Conservation (phyloP, 2,888 invertebrate genomes). For the Catocala nupta region DNA sequence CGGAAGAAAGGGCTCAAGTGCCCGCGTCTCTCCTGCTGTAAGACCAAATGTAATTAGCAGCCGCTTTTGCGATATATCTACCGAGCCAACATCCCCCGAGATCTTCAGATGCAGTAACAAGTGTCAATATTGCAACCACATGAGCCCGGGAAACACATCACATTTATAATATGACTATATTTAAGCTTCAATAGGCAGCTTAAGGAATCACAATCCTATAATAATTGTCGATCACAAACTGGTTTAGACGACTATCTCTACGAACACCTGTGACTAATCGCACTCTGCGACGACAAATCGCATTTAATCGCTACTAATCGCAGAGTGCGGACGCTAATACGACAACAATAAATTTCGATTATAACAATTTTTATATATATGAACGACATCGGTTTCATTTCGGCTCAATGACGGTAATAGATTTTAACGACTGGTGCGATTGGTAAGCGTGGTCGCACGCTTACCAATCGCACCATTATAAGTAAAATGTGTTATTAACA, state of each 20-base stretch:
- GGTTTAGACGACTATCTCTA: constrained; percentile 48
- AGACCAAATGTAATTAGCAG: constrained; percentile 30
- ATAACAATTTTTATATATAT: no score
- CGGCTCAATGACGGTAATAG: no score
- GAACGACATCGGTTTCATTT: no score
- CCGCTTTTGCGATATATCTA: constrained; percentile 19
- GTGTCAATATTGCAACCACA: constrained; percentile 15
- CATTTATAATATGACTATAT: constrained; percentile 46
- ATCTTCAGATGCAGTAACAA: neutral
- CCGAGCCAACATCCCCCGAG: constrained; percentile 19
- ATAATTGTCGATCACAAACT: constrained; percentile 57
- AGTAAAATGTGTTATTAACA: no score
- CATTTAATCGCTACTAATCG: neutral
- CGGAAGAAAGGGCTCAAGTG: no score
- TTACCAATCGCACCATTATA: no score
- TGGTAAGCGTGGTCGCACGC: no score
- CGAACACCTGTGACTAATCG: constrained; percentile 43
- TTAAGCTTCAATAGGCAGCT: constrained; percentile 62
- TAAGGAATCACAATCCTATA: constrained; percentile 61
- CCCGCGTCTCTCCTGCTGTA: no score
- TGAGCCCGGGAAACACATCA: constrained; percentile 36
- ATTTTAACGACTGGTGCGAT: no score
- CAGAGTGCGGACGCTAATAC: neutral
- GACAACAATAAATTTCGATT: no score
- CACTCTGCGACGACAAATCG: neutral